Evolutionary conservation across 2,888 invertebrate genomes (phyloP).

Genomic region (Lepidocyrtinus sp.): DNA sequence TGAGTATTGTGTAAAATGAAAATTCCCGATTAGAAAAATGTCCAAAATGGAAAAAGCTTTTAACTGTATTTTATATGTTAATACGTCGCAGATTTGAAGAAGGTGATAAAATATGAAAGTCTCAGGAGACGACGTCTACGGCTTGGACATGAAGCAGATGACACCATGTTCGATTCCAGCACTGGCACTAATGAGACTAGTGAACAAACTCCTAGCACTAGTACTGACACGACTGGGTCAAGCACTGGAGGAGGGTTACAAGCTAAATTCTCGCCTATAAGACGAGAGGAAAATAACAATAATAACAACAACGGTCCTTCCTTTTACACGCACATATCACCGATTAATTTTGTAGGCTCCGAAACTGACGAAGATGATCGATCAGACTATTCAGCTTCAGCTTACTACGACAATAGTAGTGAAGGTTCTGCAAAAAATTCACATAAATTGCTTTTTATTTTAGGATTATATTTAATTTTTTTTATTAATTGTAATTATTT

Average conservation of each 20-base stretch:
- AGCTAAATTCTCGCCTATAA: not conserved
- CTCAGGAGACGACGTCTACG: slow-evolving; percentile 50
- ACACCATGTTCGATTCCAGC: slow-evolving; percentile 46
- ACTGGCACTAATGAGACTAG: not conserved
- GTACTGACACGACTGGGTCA: not conserved
- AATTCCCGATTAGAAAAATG: too few relatives aligned
- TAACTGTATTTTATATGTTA: slow-evolving; percentile 10
- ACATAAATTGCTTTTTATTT: too few relatives aligned
- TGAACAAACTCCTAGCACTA: not conserved
- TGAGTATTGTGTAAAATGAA: slow-evolving; percentile 25
- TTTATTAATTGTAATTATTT: too few relatives aligned
- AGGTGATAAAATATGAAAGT: slow-evolving; percentile 64
- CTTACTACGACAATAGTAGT: not conserved
- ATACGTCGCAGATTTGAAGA: slow-evolving; percentile 63
- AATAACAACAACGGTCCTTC: not conserved
- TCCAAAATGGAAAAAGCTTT: not conserved
- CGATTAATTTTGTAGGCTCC: not conserved
- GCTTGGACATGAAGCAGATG: slow-evolving; percentile 60
- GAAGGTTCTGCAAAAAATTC: too few relatives aligned
- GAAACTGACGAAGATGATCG: not conserved
- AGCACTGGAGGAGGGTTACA: not conserved
- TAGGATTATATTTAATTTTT: too few relatives aligned
- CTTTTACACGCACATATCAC: not conserved
- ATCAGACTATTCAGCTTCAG: not conserved
- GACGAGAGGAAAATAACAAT: too few relatives aligned